phyloP scores from a whole-genome alignment of 1,140 invertebrate genomes.

The Sinella curviseta region DNA sequence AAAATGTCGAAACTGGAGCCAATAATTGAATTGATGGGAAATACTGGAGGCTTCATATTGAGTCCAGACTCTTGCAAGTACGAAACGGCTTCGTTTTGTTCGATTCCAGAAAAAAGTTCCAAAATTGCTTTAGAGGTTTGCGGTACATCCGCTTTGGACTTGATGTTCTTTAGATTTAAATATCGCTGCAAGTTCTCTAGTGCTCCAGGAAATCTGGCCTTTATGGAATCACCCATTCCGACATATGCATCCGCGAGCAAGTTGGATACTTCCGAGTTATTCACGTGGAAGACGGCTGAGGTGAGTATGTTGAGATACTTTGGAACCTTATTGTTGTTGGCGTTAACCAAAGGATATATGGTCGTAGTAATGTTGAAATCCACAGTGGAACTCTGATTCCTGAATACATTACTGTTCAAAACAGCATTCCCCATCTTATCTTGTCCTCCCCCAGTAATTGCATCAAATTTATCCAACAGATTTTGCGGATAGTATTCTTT shows the following conservation, averaged over 20 bases:
- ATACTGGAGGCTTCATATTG: too few relatives aligned
- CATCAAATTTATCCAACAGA: constrained; percentile 29
- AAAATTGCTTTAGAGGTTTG: constrained; percentile 26
- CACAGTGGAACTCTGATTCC: constrained; percentile 12
- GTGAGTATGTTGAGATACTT: constrained; percentile 22
- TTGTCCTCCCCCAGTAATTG: background rate
- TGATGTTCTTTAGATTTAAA: constrained; percentile 24
- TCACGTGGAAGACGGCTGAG: background rate
- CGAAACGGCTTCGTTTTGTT: background rate
- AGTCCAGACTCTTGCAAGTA: background rate
- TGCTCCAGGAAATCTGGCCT: constrained; percentile 11
- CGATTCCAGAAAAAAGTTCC: constrained; percentile 22
- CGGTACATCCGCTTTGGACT: constrained; percentile 1
- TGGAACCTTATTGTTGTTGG: constrained; percentile 17
- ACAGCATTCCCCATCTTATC: constrained; percentile 23
- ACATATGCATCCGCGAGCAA: background rate
- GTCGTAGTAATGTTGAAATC: background rate
- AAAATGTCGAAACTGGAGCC: background rate
- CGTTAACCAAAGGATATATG: background rate
- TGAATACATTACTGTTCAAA: background rate
- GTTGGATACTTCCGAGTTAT: background rate
- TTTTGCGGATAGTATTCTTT: constrained; percentile 34
- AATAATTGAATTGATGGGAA: too few relatives aligned
- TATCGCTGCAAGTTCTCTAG: constrained; percentile 24
- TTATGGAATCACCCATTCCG: background rate